Evolutionary conservation across 2,888 invertebrate genomes (phyloP).

Genomic region (Eucriotettix oculatus): DNA sequence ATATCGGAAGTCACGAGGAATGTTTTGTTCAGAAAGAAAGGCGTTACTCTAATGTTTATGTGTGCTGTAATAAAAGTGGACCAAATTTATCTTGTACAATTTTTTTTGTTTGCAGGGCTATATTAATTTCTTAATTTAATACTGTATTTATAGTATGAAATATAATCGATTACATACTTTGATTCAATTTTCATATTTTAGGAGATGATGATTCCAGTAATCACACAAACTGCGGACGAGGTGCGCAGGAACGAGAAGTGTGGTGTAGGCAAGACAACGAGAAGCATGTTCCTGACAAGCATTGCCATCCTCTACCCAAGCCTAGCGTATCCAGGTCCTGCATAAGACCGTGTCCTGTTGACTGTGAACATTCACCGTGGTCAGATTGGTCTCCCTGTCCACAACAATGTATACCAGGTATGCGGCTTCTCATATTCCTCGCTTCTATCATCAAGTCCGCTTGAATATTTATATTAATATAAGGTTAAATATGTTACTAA

Average conservation of each 20-base stretch:
- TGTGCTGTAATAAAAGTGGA: no score
- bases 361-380: conserved; percentile 46
- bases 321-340: conserved; percentile 34
- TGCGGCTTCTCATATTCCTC: conserved; percentile 2
- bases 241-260: conserved; percentile 26
- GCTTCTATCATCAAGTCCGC: no score
- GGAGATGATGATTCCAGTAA: not conserved
- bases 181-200: not conserved
- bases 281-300: conserved; percentile 33
- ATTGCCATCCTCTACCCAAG: conserved; percentile 35
- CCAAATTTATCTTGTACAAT: no score
- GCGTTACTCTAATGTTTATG: no score
- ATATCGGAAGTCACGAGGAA: no score
- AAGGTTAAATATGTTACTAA: no score
- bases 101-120: no score
- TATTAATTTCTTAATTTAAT: no score
- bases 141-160: no score
- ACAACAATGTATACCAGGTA: conserved; percentile 29
- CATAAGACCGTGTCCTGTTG: conserved; percentile 37
- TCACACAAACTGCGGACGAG: conserved; percentile 23
- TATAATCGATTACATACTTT: not conserved
- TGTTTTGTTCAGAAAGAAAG: no score
- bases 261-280: conserved; percentile 42
- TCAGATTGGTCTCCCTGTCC: conserved; percentile 43
- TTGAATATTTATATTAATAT: no score